phyloP scores from a whole-genome alignment of 1,140 invertebrate species.

The Apis florea region DNA sequence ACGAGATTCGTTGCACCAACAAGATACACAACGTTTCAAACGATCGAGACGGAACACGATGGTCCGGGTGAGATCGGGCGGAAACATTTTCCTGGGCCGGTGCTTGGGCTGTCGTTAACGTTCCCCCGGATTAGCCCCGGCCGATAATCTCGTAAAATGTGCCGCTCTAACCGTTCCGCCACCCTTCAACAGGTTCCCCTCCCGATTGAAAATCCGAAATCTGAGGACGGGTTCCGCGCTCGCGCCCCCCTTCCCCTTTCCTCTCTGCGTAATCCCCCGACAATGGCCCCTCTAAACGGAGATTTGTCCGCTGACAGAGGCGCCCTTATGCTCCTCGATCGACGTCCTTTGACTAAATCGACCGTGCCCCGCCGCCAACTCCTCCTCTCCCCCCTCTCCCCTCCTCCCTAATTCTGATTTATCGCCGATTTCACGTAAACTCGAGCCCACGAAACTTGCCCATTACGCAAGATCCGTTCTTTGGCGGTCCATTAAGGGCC shows the following conservation, averaged over 20 bases:
- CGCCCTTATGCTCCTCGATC: conserved; percentile 40
- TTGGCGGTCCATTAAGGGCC: conserved; percentile 18
- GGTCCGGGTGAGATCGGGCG: conserved; percentile 7
- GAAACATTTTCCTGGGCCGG: conserved; percentile 40
- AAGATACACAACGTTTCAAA: too few relatives aligned
- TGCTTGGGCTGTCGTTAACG: conserved; percentile 49
- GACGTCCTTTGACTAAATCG: conserved; percentile 47
- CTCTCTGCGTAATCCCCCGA: conserved; percentile 48
- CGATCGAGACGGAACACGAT: not conserved
- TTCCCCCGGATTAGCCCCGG: conserved; percentile 33
- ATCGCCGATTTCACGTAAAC: conserved; percentile 35
- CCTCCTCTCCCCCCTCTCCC: too few relatives aligned
- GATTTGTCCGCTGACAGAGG: conserved; percentile 51
- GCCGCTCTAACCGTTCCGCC: conserved; percentile 34
- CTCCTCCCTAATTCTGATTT: conserved; percentile 46
- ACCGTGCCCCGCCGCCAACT: not conserved
- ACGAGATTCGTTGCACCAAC: too few relatives aligned
- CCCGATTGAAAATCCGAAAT: conserved; percentile 49
- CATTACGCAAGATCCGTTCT: conserved; percentile 4
- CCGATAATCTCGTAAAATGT: conserved; percentile 52
- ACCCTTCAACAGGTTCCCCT: conserved; percentile 46
- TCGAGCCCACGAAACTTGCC: not conserved
- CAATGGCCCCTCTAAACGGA: conserved; percentile 51
- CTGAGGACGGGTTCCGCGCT: conserved; percentile 29
- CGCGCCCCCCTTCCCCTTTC: not conserved